Evolutionary conservation across 2,797 vertebrate species (phyloP).

Genomic region (Neoniphon sammara): DNA sequence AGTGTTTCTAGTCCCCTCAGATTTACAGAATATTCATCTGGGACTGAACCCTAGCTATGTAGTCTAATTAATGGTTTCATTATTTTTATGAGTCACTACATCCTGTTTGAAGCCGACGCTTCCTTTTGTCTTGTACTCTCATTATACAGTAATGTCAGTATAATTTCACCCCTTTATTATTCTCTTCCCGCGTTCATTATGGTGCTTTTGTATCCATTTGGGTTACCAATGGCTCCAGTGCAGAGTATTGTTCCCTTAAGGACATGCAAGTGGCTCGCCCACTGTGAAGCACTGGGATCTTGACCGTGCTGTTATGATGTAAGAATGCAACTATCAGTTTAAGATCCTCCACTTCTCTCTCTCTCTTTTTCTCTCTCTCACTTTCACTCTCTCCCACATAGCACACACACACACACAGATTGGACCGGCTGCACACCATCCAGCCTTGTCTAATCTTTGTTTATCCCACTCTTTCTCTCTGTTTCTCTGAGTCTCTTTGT

Average conservation of each 20-base stretch:
- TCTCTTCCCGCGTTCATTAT: constrained; percentile 6
- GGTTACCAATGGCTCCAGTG: not conserved
- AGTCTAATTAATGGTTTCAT: constrained; percentile 66
- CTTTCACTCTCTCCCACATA: not conserved
- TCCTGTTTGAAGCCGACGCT: constrained; percentile 38
- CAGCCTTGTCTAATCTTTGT: not conserved
- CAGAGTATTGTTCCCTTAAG: not conserved
- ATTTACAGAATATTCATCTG: constrained; percentile 37
- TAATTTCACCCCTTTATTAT: constrained; percentile 48
- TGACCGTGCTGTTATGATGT: not conserved
- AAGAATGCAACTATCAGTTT: not conserved
- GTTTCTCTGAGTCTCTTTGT: not conserved
- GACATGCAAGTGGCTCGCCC: not conserved
- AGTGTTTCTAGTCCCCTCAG: constrained; percentile 47
- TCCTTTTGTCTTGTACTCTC: constrained; percentile 45
- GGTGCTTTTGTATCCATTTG: constrained; percentile 20
- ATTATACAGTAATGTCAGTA: constrained; percentile 59
- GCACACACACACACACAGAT: not conserved
- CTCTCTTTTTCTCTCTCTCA: not conserved
- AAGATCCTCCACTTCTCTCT: not conserved
- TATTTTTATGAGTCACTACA: constrained; percentile 50
- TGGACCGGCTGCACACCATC: not conserved
- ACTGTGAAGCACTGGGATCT: not conserved
- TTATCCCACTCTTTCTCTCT: not conserved
- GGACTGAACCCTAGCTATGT: constrained; percentile 25